Base-by-base conservation (phyloP, 2,888 invertebrate species). In the Drosophila borborema region DNA sequence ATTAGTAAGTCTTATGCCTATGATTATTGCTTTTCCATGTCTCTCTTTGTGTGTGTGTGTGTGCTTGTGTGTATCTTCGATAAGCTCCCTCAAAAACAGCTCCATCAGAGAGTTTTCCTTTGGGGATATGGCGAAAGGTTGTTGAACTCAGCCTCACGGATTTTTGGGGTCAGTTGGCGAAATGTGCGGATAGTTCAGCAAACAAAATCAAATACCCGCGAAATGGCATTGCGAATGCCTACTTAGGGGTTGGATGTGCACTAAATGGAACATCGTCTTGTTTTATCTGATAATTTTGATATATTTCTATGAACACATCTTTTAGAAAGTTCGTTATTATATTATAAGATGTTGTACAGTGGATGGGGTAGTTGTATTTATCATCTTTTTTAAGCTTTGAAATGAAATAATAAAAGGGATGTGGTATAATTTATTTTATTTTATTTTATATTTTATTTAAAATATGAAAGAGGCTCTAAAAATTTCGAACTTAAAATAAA, bases 1-100 rank as follows among this genome's bases (percentile, higher is more conserved):
- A 85, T 85, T 85, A 88, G 90, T 88, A 86, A 85, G 82, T 85
- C 90, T 75, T 88, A 68, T 70, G 89, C 77, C 82, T 59, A 65
- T 77, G 80, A 80, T 86, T 86, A 90, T 85, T 74, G 82, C 72
- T 46, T 61, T 38, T 45, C 61, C 49, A 51, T 28, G 54, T 45
- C 9, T 43, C 28, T 28, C 6, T 28, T 6, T 28, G 20, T 20
- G 34, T 46, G n/a, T 63, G 31, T 65, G 7, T 7, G 49, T 58
- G 43, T 64, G n/a, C n/a, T 23, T 64, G 56, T 83, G 72, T 72
- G 68, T 58, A 34, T 34, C 43, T 60, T 28, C 64, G 74, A 73
- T 81, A 84, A 81, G 72, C 76, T 69, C 51, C 66, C 66, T 61
- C 60, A 46, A 64, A 60, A 72, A 55, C 75, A 63, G 68, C 74